A percentile compares a stretch with the other conserved stretches of the same genome.
These are phyloP conservation scores for Strix uralensis DNA, from an alignment of 2,113 vertebrate genomes.

Conservation along the genomic window DNA sequence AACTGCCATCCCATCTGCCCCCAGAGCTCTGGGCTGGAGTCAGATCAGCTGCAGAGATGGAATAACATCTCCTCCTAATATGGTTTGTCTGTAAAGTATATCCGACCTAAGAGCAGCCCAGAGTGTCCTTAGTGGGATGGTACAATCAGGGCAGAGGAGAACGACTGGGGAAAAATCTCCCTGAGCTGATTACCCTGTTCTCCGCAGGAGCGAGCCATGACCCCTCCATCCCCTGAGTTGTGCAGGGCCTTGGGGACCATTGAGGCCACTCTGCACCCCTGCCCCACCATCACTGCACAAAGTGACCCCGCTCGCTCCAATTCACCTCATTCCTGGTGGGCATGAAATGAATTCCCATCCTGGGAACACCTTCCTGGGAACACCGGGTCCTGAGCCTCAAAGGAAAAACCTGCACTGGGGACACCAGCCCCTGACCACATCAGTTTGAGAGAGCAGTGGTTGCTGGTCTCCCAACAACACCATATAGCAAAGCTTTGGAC, in stretches of 20 bases:
- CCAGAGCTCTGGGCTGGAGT: not conserved
- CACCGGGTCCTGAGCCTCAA: not conserved
- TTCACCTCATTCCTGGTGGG: not conserved
- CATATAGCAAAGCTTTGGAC: not conserved
- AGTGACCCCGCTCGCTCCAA: not conserved
- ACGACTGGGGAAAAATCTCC: not conserved
- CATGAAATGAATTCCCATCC: not conserved
- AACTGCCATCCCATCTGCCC: not conserved
- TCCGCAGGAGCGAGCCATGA: not conserved
- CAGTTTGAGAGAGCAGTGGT: too few relatives aligned
- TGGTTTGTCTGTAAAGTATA: not conserved
- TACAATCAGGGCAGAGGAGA: not conserved
- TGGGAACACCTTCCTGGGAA: not conserved
- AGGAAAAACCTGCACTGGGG: rapidly evolving
- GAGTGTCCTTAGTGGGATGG: not conserved
- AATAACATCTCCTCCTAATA: not conserved
- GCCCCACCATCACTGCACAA: not conserved
- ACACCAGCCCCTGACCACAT: not conserved
- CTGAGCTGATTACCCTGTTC: not conserved
- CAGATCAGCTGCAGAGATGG: not conserved
- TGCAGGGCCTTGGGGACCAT: not conserved
- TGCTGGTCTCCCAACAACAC: not conserved
- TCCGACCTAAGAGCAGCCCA: not conserved
- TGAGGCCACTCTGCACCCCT: not conserved
- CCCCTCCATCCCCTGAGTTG: not conserved